Conservation (phyloP, 2,888 invertebrate species). For the Apoderus coryli region DNA sequence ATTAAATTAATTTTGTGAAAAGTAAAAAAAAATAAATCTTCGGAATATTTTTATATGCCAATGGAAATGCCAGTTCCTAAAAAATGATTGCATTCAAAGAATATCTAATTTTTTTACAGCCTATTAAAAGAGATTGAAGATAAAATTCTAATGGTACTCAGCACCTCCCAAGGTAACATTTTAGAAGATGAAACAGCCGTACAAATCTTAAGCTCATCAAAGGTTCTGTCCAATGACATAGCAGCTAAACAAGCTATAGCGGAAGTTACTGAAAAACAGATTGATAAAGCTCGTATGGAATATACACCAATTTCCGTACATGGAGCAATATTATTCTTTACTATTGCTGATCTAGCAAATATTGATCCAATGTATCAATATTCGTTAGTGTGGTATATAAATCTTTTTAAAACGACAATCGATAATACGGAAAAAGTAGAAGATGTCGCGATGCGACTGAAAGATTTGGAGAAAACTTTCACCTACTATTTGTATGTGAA, state of each 20-base stretch:
- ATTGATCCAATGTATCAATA: constrained; percentile 98
- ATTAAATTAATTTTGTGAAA: too few species aligned
- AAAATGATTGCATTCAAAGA: too few species aligned
- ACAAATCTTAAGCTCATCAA: constrained; percentile 76
- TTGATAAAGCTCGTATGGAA: constrained; percentile 68
- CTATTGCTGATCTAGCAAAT: constrained; percentile 72
- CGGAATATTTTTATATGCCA: too few species aligned
- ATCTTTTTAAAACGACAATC: constrained; percentile 71
- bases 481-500: constrained; percentile 82
- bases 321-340: constrained; percentile 82
- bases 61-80: too few species aligned
- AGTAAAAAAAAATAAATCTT: neutral
- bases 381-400: constrained; percentile 87
- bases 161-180: constrained; percentile 60
- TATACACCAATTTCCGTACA: constrained; percentile 86
- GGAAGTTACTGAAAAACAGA: constrained; percentile 78
- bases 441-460: constrained; percentile 56
- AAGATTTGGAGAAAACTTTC: constrained; percentile 64
- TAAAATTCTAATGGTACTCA: constrained; percentile 70
- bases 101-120: constrained; percentile 33
- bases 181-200: constrained; percentile 89
- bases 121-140: constrained; percentile 78
- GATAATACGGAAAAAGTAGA: constrained; percentile 79
- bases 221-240: constrained; percentile 80
- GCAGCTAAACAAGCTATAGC: constrained; percentile 80